Percentiles rank a stretch among this genome's conserved stretches.
These are phyloP conservation scores for Vimba vimba DNA, from an alignment of 2,113 vertebrate species.

Conservation along the genomic window DNA sequence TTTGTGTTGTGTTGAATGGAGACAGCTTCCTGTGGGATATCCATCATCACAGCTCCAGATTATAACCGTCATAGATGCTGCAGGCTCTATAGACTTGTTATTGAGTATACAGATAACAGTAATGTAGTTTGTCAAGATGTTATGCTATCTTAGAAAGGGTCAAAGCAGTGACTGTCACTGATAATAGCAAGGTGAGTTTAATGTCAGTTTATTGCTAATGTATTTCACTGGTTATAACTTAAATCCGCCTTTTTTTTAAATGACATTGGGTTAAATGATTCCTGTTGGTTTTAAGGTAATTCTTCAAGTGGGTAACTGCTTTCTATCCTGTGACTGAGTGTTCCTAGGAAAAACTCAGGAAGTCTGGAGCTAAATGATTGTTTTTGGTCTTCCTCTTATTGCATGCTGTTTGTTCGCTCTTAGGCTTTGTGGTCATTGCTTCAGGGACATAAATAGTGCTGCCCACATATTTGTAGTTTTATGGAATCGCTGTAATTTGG, in stretches of 20 bases:
- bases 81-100: background rate
- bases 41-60: slow-evolving; percentile 7
- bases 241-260: no score
- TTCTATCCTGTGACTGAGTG: slow-evolving; percentile 9
- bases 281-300: slow-evolving; percentile 7
- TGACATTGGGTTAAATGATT: background rate
- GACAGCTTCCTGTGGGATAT: slow-evolving; percentile 36
- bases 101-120: background rate
- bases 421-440: slow-evolving; percentile 42
- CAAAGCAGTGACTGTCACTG: background rate
- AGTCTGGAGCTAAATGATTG: slow-evolving; percentile 54
- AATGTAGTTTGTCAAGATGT: background rate
- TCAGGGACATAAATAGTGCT: slow-evolving; percentile 44
- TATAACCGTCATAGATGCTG: background rate
- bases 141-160: background rate
- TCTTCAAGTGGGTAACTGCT: background rate
- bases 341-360: slow-evolving; percentile 50
- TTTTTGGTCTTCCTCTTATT: slow-evolving; percentile 53
- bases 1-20: slow-evolving; percentile 64
- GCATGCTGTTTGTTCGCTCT: slow-evolving; percentile 36
- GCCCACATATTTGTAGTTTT: slow-evolving; percentile 37
- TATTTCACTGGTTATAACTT: background rate
- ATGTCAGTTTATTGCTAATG: background rate
- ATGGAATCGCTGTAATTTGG: slow-evolving; percentile 33
- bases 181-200: slow-evolving; percentile 1